These are phyloP conservation scores for Bucorvus abyssinicus DNA, from an alignment of 2,797 vertebrate genomes.

Conservation along the genomic window DNA sequence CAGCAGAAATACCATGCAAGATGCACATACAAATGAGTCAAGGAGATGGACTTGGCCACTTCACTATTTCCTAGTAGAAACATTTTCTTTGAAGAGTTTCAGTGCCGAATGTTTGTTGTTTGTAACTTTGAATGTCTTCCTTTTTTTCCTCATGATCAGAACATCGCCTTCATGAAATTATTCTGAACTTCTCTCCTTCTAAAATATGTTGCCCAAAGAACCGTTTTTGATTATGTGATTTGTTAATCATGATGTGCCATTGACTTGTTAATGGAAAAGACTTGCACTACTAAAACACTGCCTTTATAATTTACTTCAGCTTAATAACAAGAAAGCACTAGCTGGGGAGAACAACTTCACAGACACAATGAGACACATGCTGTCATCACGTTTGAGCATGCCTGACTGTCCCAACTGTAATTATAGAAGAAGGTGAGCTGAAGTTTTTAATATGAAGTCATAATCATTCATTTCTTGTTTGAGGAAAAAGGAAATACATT, in stretches of 20 bases:
- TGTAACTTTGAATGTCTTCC: neutral
- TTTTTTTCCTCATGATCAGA: neutral
- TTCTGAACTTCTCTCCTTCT: neutral
- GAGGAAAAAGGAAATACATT: neutral
- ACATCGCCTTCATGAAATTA: neutral
- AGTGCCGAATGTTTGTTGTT: neutral
- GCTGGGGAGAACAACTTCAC: constrained; percentile 91
- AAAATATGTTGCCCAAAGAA: neutral
- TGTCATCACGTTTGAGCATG: constrained; percentile 92
- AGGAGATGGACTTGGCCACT: neutral
- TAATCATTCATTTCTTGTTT: neutral
- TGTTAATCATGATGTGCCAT: neutral
- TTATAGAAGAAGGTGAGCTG: constrained; percentile 90
- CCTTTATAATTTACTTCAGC: constrained; percentile 73
- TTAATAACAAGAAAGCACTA: constrained; percentile 89
- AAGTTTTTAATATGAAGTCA: constrained; percentile 33
- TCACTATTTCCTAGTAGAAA: neutral
- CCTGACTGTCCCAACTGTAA: constrained; percentile 98
- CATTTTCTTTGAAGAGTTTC: neutral
- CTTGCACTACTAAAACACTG: constrained; percentile 24
- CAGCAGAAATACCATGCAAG: neutral
- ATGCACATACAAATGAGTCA: neutral
- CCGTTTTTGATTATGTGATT: neutral
- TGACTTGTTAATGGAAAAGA: neutral
- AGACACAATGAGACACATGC: constrained; percentile 93